Percentiles rank a stretch among this genome's conserved stretches.
These are phyloP conservation scores for Cephus cinctus DNA, from an alignment of 1,140 invertebrate species.

Conservation along the genomic window DNA sequence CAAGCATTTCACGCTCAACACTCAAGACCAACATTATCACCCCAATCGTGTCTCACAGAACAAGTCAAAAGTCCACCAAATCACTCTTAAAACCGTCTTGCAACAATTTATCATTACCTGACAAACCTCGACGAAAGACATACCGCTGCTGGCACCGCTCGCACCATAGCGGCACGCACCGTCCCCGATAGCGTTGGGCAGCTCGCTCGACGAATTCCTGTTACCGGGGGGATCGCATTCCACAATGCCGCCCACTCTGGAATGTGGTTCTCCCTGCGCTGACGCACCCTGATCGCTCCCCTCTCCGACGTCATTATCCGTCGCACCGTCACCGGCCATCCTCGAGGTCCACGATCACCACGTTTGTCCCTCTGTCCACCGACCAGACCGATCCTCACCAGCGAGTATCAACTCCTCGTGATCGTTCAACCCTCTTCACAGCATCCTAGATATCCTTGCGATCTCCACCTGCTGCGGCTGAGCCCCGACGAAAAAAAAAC, in stretches of 20 bases:
- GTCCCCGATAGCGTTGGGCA: slow-evolving; percentile 27
- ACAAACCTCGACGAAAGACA: slow-evolving; percentile 52
- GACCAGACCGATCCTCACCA: not conserved
- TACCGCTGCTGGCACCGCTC: slow-evolving; percentile 39
- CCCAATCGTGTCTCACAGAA: too few relatives aligned
- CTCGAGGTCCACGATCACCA: slow-evolving; percentile 24
- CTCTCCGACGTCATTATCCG: slow-evolving; percentile 44
- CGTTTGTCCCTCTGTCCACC: slow-evolving; percentile 8
- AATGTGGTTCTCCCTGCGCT: slow-evolving; percentile 45
- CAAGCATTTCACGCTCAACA: too few relatives aligned
- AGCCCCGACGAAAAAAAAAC: not conserved
- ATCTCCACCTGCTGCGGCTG: slow-evolving; percentile 5
- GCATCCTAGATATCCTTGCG: slow-evolving; percentile 14
- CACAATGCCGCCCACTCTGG: slow-evolving; percentile 55
- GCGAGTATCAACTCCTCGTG: not conserved
- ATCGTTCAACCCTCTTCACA: not conserved
- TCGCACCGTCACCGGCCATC: slow-evolving; percentile 41
- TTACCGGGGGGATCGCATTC: slow-evolving; percentile 49
- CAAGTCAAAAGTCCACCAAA: too few relatives aligned
- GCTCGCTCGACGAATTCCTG: slow-evolving; percentile 37
- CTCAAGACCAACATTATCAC: too few relatives aligned
- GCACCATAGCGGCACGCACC: slow-evolving; percentile 49
- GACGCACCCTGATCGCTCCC: slow-evolving; percentile 36
- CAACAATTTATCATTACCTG: too few relatives aligned
- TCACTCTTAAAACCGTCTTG: too few relatives aligned